Conservation (phyloP, 2,797 vertebrate genomes). For the Tragopan temminckii region DNA sequence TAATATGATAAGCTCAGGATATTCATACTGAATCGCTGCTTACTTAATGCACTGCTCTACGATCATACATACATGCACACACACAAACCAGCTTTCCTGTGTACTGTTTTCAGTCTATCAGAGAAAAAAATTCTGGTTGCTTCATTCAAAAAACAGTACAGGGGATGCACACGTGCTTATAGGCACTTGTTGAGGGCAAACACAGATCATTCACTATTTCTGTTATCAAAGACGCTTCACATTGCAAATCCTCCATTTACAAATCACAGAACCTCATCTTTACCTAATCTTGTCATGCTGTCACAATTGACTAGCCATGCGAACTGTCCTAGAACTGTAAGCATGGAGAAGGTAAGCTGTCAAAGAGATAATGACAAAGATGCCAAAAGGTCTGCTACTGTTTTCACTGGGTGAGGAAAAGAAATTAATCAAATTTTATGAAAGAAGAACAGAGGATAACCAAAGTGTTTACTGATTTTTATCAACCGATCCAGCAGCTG, state of each 20-base stretch:
- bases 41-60: neutral
- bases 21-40: neutral
- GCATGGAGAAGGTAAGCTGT: constrained; percentile 52
- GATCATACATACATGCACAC: neutral
- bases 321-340: constrained; percentile 69
- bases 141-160: neutral
- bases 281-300: constrained; percentile 77
- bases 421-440: constrained; percentile 43
- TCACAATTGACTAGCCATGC: constrained; percentile 70
- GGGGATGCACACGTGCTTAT: neutral
- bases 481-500: neutral
- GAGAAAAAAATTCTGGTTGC: neutral
- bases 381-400: constrained; percentile 44
- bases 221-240: constrained; percentile 66
- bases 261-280: constrained; percentile 68
- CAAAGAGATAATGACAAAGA: constrained; percentile 62
- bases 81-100: neutral
- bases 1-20: neutral
- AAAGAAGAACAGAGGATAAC: constrained; percentile 2
- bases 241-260: constrained; percentile 66
- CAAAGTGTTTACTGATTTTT: constrained; percentile 48
- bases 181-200: constrained; percentile 32
- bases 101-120: neutral
- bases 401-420: constrained; percentile 6
- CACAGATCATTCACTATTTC: constrained; percentile 37